Evolutionary conservation across 2,888 invertebrate species (phyloP), one percentile per base, ranked within the genome.

Genomic region (Xestia c-nigrum): DNA sequence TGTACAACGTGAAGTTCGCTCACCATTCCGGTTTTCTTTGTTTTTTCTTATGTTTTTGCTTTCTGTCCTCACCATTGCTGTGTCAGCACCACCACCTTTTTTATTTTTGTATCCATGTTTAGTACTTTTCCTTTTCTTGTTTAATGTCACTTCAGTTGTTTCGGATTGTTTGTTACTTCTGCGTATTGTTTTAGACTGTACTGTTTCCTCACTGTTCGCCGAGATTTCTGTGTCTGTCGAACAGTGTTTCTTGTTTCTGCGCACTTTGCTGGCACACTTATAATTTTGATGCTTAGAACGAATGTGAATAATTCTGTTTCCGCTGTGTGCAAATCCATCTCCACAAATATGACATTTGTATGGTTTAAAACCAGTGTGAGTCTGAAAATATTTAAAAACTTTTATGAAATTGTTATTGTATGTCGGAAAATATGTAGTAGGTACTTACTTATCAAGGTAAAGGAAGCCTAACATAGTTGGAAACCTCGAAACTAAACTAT

Each of bases 301-400:
- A 59, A 83, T 83, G 50, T 83, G 83, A 68, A 83, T 57, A 57
- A 0, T 40, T 74, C 80, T 80, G 59, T 83, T 83, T 38, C 83
- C 83, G 21, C 71, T 71, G 46, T 83, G 83, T 19, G 76, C 84
- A 73, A 83, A 83, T 3, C 21, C 72, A 38, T 83, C 76, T 59
- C 57, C 76, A 14, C 83, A 83, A 74, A 83, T 80, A 65, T 83
- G 84, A 38, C 83, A 83, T 76, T 76, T 83, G 24, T 12, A 81
- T 46, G 81, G 81, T 59, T 81, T 81, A 16, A n/a, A 70, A 52
- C 82, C 82, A 14, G 82, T 82, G n/a, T 81, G 81, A 57, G 1
- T 81, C 81, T 81, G 24, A 55, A 52, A 55, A n/a, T 10, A 4
- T n/a, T n/a, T 55, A 46, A 81, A 79, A 63, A 1, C 0, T 40